Evolutionary conservation across 1,140 invertebrate species (phyloP).

Genomic region (Macrocentrus cingulum): DNA sequence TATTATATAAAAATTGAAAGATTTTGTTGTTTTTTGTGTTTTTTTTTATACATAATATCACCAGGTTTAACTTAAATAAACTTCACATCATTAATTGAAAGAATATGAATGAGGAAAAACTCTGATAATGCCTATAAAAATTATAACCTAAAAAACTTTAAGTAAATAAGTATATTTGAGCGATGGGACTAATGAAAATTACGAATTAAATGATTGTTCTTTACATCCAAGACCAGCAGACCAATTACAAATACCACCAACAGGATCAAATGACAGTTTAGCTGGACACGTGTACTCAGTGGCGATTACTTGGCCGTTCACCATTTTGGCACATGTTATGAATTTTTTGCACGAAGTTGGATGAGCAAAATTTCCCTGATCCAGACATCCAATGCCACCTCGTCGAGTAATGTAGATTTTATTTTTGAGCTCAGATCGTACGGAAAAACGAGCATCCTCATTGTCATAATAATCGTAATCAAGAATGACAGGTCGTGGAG

Average conservation of each 20-base stretch:
- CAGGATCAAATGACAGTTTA: slow-evolving; percentile 80
- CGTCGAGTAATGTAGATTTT: slow-evolving; percentile 63
- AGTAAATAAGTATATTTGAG: slow-evolving; percentile 7
- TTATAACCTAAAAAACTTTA: no score
- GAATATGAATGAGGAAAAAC: no score
- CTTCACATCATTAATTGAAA: no score
- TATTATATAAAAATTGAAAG: no score
- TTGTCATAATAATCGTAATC: slow-evolving; percentile 74
- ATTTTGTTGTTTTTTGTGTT: no score
- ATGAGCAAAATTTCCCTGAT: slow-evolving; percentile 86
- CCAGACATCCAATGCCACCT: slow-evolving; percentile 74
- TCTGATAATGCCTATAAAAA: slow-evolving; percentile 13
- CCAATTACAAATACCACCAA: slow-evolving; percentile 89
- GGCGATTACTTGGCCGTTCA: slow-evolving; percentile 72
- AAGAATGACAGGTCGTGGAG: slow-evolving; percentile 49
- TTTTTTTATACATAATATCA: no score
- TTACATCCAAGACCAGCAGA: slow-evolving; percentile 74
- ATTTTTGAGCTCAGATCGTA: slow-evolving; percentile 59
- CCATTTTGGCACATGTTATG: slow-evolving; percentile 82
- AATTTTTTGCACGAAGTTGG: slow-evolving; percentile 86
- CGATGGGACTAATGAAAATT: slow-evolving; percentile 6
- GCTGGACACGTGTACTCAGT: slow-evolving; percentile 87
- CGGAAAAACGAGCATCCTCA: slow-evolving; percentile 60
- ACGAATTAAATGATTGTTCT: slow-evolving; percentile 47
- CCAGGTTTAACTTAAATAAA: no score